phyloP scores from a whole-genome alignment of 2,888 invertebrate species.

The Pristionchus mayeri region DNA sequence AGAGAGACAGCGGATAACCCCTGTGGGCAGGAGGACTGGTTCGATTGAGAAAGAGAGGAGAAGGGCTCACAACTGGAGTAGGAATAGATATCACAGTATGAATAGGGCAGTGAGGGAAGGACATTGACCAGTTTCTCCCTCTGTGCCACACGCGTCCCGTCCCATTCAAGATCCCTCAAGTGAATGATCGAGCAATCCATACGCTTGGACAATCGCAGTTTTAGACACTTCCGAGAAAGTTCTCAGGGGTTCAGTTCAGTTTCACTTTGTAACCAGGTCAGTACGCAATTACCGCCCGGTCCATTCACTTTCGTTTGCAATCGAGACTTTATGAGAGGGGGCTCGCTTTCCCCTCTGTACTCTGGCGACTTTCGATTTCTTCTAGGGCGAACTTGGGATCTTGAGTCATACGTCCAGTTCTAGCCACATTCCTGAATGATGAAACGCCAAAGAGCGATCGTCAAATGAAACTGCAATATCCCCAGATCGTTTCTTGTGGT shows the following conservation, averaged over 20 bases:
- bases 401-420: slow-evolving; percentile 27
- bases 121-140: slow-evolving; percentile 3
- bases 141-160: neutral
- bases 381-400: neutral
- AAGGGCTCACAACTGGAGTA: slow-evolving; percentile 37
- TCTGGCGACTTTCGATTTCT: slow-evolving; percentile 15
- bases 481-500: neutral
- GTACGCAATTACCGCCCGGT: slow-evolving; percentile 11
- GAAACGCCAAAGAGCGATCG: neutral
- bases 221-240: neutral
- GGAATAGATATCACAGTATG: slow-evolving; percentile 44
- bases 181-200: slow-evolving; percentile 3
- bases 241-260: slow-evolving; percentile 28
- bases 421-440: neutral
- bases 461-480: neutral
- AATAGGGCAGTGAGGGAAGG: slow-evolving; percentile 17
- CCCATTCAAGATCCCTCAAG: slow-evolving; percentile 14
- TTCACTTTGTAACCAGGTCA: slow-evolving; percentile 36
- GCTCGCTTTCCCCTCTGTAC: slow-evolving; percentile 38
- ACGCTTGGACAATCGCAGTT: neutral
- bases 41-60: slow-evolving; percentile 38
- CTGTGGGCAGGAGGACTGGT: slow-evolving; percentile 36
- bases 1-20: slow-evolving; percentile 13
- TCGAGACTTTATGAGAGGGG: slow-evolving; percentile 16
- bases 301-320: slow-evolving; percentile 36